phyloP scores from a whole-genome alignment of 2,113 vertebrate species.

The Oreotrochilus melanogaster region DNA sequence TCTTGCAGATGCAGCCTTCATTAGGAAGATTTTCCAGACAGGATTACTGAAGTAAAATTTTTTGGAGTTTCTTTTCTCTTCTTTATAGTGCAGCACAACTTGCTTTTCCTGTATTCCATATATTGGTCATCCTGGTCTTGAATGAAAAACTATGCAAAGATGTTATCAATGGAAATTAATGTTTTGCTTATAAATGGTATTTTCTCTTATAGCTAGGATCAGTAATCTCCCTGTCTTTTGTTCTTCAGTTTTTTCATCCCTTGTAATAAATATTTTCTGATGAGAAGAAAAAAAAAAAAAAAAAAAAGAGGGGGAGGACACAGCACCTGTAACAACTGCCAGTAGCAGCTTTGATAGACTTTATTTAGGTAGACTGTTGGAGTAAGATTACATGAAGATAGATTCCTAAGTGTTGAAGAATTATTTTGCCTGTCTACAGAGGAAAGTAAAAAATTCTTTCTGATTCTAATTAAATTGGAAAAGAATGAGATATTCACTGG shows the following conservation, averaged over 20 bases:
- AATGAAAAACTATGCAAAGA: neutral
- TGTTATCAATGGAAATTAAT: neutral
- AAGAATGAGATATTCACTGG: neutral
- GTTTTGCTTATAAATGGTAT: neutral
- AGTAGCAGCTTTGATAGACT: neutral
- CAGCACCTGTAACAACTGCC: neutral
- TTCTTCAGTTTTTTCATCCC: neutral
- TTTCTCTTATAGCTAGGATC: neutral
- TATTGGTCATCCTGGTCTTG: neutral
- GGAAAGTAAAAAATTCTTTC: neutral
- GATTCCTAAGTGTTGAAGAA: neutral
- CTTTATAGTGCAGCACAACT: rapidly evolving
- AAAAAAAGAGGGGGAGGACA: neutral
- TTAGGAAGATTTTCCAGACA: neutral
- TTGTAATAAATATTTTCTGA: neutral
- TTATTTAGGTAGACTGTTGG: neutral
- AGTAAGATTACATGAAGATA: neutral
- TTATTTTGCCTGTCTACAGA: neutral
- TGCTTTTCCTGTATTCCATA: neutral
- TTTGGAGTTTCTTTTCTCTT: neutral
- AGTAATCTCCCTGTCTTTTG: neutral
- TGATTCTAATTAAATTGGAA: neutral
- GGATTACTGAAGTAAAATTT: neutral
- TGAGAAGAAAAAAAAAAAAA: neutral
- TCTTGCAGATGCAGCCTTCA: neutral